Conservation (phyloP, 2,113 vertebrate species). For the Tautogolabrus adspersus region DNA sequence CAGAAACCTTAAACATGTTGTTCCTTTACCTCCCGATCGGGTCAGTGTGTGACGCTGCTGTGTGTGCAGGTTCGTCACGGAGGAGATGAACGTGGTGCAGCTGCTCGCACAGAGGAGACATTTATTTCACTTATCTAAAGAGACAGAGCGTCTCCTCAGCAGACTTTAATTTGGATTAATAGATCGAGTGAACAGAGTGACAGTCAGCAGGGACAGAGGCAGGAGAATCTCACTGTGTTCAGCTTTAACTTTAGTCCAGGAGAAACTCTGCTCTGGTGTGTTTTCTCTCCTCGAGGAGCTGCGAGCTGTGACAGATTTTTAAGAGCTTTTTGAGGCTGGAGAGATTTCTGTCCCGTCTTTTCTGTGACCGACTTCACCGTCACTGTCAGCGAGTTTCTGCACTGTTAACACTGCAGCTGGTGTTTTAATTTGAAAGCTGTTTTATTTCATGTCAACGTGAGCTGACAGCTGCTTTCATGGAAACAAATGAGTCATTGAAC, state of each 20-base stretch:
- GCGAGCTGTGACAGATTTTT: slow-evolving; percentile 18
- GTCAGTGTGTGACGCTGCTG: neutral
- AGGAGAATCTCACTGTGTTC: slow-evolving; percentile 28
- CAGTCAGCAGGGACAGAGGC: slow-evolving; percentile 14
- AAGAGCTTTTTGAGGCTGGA: neutral
- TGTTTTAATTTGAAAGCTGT: slow-evolving; percentile 29
- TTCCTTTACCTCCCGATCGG: neutral
- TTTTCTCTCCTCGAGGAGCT: slow-evolving; percentile 21
- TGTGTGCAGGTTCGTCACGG: no score
- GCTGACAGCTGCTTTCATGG: slow-evolving; percentile 37
- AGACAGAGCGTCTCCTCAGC: neutral
- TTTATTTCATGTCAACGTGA: slow-evolving; percentile 30
- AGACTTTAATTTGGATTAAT: slow-evolving; percentile 37
- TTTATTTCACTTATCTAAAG: neutral
- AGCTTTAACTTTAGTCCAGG: slow-evolving; percentile 38
- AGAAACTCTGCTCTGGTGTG: slow-evolving; percentile 3
- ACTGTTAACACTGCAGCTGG: neutral
- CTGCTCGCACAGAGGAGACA: neutral
- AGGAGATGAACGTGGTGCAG: neutral
- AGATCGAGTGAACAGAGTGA: slow-evolving; percentile 1
- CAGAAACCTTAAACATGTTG: neutral
- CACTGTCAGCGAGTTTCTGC: slow-evolving; percentile 23
- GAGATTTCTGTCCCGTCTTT: slow-evolving; percentile 14
- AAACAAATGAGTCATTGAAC: slow-evolving; percentile 49
- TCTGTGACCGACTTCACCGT: slow-evolving; percentile 26